These are phyloP conservation scores for Dryobates pubescens DNA, from an alignment of 2,797 vertebrate species.

Conservation along the genomic window DNA sequence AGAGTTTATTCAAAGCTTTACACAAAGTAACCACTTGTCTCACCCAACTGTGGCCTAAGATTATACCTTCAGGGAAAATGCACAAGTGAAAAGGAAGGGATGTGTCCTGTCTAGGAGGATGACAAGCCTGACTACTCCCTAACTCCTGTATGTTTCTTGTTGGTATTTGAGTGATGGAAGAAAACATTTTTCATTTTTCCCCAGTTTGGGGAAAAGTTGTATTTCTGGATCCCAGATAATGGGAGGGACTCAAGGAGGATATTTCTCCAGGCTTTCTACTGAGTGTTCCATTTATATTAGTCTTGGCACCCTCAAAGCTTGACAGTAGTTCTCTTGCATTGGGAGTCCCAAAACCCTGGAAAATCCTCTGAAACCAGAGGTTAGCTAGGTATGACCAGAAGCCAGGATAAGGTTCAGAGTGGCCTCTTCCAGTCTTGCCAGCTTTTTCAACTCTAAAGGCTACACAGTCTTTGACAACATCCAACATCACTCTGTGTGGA, in stretches of 20 bases:
- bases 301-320: not conserved
- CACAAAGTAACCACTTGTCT: not conserved
- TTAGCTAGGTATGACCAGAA: not conserved
- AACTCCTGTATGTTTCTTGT: not conserved
- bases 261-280: not conserved
- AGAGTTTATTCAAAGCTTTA: not conserved
- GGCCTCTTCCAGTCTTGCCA: not conserved
- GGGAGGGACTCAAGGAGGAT: not conserved
- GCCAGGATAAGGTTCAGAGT: not conserved
- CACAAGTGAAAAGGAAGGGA: not conserved
- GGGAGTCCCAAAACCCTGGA: not conserved
- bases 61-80: not conserved
- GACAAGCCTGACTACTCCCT: not conserved
- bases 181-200: not conserved
- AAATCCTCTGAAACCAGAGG: not conserved
- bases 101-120: not conserved
- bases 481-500: not conserved
- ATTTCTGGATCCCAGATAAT: not conserved
- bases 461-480: not conserved
- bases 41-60: not conserved
- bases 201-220: not conserved
- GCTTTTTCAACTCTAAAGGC: not conserved
- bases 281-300: not conserved
- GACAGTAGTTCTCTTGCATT: not conserved
- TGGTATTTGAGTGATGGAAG: not conserved